These are phyloP conservation scores for Lonchura striata DNA, from an alignment of 2,113 vertebrate species.

Conservation along the genomic window DNA sequence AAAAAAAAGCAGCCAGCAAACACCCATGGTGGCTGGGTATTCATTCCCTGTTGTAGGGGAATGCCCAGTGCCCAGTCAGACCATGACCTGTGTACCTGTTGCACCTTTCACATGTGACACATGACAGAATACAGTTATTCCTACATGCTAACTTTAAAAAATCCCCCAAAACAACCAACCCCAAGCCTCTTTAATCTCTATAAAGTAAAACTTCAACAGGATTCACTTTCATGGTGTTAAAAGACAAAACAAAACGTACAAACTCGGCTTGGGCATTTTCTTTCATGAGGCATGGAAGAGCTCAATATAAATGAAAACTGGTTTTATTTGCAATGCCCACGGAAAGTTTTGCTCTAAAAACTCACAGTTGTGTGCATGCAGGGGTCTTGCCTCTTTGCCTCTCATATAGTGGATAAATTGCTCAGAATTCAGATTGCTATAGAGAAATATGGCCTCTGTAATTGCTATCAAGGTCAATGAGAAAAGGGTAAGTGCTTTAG, in stretches of 20 bases:
- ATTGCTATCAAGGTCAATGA: slow-evolving; percentile 24
- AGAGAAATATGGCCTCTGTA: neutral
- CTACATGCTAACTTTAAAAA: neutral
- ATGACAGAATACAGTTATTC: neutral
- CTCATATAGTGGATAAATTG: neutral
- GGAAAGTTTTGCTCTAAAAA: neutral
- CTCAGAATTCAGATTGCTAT: neutral
- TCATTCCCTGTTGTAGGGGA: neutral
- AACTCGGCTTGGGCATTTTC: neutral
- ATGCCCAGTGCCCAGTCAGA: neutral
- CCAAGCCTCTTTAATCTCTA: neutral
- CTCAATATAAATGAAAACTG: neutral
- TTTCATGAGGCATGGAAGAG: neutral
- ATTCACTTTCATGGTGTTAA: neutral
- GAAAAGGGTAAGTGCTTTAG: neutral
- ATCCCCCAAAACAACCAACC: fast-evolving
- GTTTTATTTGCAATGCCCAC: neutral
- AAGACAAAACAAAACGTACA: neutral
- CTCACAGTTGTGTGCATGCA: fast-evolving
- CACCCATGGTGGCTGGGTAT: neutral
- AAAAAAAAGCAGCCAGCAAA: neutral
- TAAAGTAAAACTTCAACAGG: neutral
- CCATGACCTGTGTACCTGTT: neutral
- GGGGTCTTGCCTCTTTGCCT: neutral
- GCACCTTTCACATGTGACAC: neutral